A percentile compares a stretch with the other conserved stretches of the same genome.
These are phyloP conservation scores for Aplochiton taeniatus DNA, from an alignment of 2,797 vertebrate genomes.

Conservation along the genomic window DNA sequence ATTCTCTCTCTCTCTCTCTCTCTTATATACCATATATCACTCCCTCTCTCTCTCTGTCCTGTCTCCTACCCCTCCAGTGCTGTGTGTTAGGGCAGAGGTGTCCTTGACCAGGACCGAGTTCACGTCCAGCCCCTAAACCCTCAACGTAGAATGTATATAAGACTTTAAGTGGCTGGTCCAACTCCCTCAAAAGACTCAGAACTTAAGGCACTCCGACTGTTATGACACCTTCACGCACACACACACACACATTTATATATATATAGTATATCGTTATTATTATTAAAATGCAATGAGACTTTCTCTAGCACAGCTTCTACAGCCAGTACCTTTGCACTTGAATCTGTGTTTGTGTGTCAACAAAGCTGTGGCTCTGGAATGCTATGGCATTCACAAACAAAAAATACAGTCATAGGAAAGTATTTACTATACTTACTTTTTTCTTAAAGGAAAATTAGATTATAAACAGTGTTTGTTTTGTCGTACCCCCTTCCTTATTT, in stretches of 20 bases:
- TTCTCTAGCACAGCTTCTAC: conserved; percentile 52
- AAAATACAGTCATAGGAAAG: not conserved
- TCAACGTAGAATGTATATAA: conserved; percentile 37
- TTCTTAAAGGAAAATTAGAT: no score
- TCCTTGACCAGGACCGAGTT: no score
- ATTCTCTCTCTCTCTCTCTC: not conserved
- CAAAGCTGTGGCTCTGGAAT: not conserved
- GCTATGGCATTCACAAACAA: no score
- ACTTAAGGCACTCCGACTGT: not conserved
- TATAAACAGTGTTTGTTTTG: no score
- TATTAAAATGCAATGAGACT: conserved; percentile 70
- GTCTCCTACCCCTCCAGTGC: no score
- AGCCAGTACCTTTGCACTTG: conserved; percentile 58
- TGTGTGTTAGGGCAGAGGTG: no score
- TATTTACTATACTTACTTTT: not conserved
- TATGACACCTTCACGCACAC: conserved; percentile 22
- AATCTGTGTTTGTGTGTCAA: conserved; percentile 37
- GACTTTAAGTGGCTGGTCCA: conserved; percentile 66
- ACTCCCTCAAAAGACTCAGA: conserved; percentile 45
- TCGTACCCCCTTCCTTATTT: no score
- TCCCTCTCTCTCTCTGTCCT: no score
- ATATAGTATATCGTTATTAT: no score
- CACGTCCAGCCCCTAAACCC: not conserved
- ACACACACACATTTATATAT: no score
- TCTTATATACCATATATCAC: not conserved